Evolutionary conservation across 2,113 vertebrate genomes (phyloP).

Genomic region (Anolis sagrei): DNA sequence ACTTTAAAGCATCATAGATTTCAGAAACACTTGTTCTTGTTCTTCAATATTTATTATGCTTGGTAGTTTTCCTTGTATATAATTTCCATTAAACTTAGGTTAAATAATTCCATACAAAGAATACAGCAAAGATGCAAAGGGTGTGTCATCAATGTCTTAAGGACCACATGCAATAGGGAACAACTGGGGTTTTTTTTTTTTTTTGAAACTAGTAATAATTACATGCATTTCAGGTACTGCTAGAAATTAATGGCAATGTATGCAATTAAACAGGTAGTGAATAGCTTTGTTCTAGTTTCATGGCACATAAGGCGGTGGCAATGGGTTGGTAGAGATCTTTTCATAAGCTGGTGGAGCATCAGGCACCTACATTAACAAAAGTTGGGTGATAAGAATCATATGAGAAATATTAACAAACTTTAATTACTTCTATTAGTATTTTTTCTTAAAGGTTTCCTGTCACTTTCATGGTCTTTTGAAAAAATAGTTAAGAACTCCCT

Average conservation of each 20-base stretch:
- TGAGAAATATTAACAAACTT: not conserved
- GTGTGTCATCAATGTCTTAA: not conserved
- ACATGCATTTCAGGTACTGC: conserved; percentile 11
- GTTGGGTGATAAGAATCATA: conserved; percentile 10
- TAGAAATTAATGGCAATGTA: conserved; percentile 26
- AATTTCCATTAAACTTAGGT: not conserved
- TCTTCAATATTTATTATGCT: conserved; percentile 8
- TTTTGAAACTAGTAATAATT: conserved; percentile 34
- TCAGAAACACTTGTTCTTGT: not conserved
- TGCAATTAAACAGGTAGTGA: conserved; percentile 25
- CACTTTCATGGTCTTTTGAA: not conserved
- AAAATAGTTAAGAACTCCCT: not conserved
- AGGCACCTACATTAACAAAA: conserved; percentile 79
- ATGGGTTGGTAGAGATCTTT: conserved; percentile 80
- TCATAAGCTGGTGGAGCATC: conserved; percentile 93
- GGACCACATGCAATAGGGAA: not conserved
- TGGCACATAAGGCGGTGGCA: conserved; percentile 89
- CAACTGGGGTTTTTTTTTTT: not conserved
- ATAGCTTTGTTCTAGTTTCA: conserved; percentile 65
- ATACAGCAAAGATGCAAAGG: not conserved
- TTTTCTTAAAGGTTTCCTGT: not conserved
- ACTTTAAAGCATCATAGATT: not conserved
- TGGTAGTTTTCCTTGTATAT: not conserved
- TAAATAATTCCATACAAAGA: not conserved
- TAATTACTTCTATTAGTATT: not conserved